Percentiles rank a stretch among this genome's conserved stretches.
These are phyloP conservation scores for Trilocha varians DNA, from an alignment of 2,888 invertebrate species.

Conservation along the genomic window DNA sequence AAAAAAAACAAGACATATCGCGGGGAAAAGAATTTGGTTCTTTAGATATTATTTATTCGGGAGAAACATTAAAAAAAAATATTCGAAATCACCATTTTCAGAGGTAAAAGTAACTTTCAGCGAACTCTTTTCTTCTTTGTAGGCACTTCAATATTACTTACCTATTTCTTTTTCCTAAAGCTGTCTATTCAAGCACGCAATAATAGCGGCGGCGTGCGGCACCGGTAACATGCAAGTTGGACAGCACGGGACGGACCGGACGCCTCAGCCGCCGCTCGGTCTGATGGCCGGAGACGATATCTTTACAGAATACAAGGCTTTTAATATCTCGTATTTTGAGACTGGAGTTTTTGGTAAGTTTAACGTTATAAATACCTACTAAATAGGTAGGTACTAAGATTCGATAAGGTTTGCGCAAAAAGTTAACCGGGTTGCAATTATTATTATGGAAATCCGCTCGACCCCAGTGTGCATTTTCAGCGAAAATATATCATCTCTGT, in stretches of 20 bases:
- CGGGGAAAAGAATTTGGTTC: too few species aligned
- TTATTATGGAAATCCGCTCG: too few species aligned
- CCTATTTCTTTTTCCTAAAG: constrained; percentile 17
- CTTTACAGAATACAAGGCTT: constrained; percentile 35
- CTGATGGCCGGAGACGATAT: constrained; percentile 28
- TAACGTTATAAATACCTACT: neutral
- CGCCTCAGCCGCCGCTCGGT: constrained; percentile 35
- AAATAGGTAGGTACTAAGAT: too few species aligned
- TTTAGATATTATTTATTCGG: too few species aligned
- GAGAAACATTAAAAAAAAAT: too few species aligned
- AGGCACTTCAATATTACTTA: too few species aligned
- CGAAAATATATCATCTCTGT: too few species aligned
- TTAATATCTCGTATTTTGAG: constrained; percentile 49
- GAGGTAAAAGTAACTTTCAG: neutral
- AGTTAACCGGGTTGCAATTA: too few species aligned
- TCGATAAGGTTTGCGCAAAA: too few species aligned
- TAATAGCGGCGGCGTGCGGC: constrained; percentile 47
- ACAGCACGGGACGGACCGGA: constrained; percentile 30
- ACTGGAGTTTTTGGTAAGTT: constrained; percentile 48
- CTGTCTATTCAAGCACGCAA: constrained; percentile 30
- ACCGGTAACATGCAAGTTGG: constrained; percentile 27
- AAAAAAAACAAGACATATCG: too few species aligned
- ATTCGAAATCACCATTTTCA: too few species aligned
- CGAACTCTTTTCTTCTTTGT: neutral
- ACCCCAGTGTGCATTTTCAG: too few species aligned